Percentiles rank a stretch among this genome's conserved stretches.
These are phyloP conservation scores for Forbesichthys agassizii DNA, from an alignment of 2,113 vertebrate species.

Conservation along the genomic window DNA sequence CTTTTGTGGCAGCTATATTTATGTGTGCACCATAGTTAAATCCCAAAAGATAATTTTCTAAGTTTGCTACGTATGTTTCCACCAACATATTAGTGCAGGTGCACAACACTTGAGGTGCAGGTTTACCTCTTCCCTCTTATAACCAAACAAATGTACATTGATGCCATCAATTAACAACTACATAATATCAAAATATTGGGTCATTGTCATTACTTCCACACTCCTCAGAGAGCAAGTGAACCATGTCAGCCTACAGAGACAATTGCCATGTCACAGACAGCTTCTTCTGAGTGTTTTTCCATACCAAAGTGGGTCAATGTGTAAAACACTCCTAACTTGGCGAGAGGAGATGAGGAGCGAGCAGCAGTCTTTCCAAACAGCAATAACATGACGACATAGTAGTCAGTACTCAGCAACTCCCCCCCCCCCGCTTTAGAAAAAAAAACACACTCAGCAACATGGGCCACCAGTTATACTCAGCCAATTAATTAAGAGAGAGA, in stretches of 20 bases:
- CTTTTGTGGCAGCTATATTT: too few species aligned
- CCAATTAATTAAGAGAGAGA: neutral
- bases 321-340: slow-evolving; percentile 75
- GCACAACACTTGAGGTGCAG: too few species aligned
- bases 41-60: neutral
- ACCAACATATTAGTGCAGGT: too few species aligned
- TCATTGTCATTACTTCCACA: slow-evolving; percentile 25
- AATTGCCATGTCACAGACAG: slow-evolving; percentile 60
- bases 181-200: too few species aligned
- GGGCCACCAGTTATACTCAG: slow-evolving; percentile 28
- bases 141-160: neutral
- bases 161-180: too few species aligned
- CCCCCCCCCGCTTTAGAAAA: slow-evolving; percentile 28
- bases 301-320: slow-evolving; percentile 78
- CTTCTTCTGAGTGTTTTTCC: slow-evolving; percentile 62
- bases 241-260: slow-evolving; percentile 42
- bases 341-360: slow-evolving; percentile 55
- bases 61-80: neutral
- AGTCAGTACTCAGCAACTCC: slow-evolving; percentile 45
- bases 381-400: slow-evolving; percentile 62
- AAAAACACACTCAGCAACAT: slow-evolving; percentile 49
- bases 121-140: neutral
- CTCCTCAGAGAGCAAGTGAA: slow-evolving; percentile 38
- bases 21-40: neutral
- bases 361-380: slow-evolving; percentile 67